Evolutionary conservation across 2,888 invertebrate genomes (phyloP).

Genomic region (Erebia palarica): DNA sequence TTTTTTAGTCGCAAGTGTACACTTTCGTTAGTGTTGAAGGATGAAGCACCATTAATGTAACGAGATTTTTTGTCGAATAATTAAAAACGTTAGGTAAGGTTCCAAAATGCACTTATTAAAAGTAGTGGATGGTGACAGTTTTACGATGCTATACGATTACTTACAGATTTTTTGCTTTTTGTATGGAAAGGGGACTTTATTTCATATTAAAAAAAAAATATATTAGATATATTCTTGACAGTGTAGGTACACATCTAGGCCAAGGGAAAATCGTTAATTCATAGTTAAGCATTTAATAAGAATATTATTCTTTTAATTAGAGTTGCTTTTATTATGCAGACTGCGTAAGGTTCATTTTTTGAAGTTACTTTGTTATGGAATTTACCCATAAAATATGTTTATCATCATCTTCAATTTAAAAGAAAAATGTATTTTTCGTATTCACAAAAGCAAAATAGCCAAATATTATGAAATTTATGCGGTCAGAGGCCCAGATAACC

Average conservation of each 20-base stretch:
- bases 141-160: background rate
- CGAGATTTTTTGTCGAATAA: constrained; percentile 20
- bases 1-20: constrained; percentile 8
- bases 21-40: background rate
- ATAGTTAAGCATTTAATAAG: too few relatives aligned
- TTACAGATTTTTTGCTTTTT: background rate
- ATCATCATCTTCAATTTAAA: too few relatives aligned
- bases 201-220: background rate
- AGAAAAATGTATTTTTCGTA: background rate
- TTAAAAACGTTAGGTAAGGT: constrained; percentile 18
- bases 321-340: too few relatives aligned
- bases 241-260: background rate
- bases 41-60: constrained; percentile 19
- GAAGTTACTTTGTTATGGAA: too few relatives aligned
- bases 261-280: too few relatives aligned
- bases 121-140: background rate
- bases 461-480: background rate
- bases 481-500: background rate
- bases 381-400: too few relatives aligned
- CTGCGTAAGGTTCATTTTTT: too few relatives aligned
- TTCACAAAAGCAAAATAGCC: background rate
- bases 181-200: background rate
- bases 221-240: background rate
- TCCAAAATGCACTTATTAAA: constrained; percentile 16
- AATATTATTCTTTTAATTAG: too few relatives aligned